Percentiles rank a stretch among this genome's conserved stretches.
Evolutionary conservation across 2,113 vertebrate genomes (phyloP).

Genomic region (Ptyas mucosa): DNA sequence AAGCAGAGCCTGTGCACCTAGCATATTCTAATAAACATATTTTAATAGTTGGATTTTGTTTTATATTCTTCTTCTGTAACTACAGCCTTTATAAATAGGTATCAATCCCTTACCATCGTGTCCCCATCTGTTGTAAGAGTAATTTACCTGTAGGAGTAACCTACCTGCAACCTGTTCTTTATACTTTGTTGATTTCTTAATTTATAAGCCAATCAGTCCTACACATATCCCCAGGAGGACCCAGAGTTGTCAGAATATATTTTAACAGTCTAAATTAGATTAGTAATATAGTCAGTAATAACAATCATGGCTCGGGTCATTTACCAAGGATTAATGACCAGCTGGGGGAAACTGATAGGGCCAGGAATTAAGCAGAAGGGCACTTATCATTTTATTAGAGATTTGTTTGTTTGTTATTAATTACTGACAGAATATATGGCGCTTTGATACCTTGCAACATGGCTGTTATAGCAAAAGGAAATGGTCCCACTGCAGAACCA

Average conservation of each 20-base stretch:
- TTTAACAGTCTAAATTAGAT: constrained; percentile 55
- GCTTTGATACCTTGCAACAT: constrained; percentile 30
- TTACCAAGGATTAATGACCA: constrained; percentile 65
- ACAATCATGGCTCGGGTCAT: constrained; percentile 56
- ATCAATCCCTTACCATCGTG: neutral
- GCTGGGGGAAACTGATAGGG: constrained; percentile 61
- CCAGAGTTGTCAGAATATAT: constrained; percentile 6
- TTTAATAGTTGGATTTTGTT: neutral
- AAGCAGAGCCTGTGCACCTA: neutral
- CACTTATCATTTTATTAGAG: constrained; percentile 65
- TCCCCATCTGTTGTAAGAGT: constrained; percentile 6
- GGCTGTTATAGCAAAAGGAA: constrained; percentile 27
- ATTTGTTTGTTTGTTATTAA: constrained; percentile 66
- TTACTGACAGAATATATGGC: constrained; percentile 43
- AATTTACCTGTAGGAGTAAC: neutral
- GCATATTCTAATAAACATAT: neutral
- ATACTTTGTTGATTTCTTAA: constrained; percentile 4
- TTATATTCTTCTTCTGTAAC: neutral
- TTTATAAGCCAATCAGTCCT: constrained; percentile 33
- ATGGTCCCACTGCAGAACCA: neutral
- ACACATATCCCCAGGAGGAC: constrained; percentile 14
- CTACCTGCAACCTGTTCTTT: neutral
- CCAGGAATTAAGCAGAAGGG: constrained; percentile 48
- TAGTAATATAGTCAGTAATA: constrained; percentile 56
- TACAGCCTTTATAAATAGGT: neutral